Base-by-base conservation (phyloP, 2,113 vertebrate genomes). In the Egretta garzetta region DNA sequence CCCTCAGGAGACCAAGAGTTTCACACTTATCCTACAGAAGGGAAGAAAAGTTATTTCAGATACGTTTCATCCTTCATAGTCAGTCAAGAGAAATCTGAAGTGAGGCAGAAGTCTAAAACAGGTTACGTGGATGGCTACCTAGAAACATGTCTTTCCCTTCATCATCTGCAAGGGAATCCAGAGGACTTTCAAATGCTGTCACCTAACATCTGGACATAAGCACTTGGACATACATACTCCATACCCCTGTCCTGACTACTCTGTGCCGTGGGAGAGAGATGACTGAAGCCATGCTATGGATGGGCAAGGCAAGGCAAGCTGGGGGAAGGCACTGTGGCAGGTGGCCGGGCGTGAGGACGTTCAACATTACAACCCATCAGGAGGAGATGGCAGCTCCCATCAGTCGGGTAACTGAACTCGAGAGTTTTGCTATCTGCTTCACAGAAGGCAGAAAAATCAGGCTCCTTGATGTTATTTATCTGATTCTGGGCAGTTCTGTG, bases 271-370 rank as follows among this genome's bases (percentile, higher is more conserved):
- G 18, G 4, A 37, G 35, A 33, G 22, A 55, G 4, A n/a, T n/a
- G 41, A 7, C 50, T 37, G 4, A 41, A 64, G 37, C 79, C 55
- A 2, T 10, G 6, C 32, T 35, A 14, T 0, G 0, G 26, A 3
- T 2, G 41, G 41, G 41, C 12, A 43, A 43, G 41, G 41, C 41
- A 43, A 43, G 39, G 39, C 22, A 4, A 52, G 24, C 55, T 64
- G 23, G 6, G 35, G 52, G 23, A 47, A 79, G 45, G 52, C 0
- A 0, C 23, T 26, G 53, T 5, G 55, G 49, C 33, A 41, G 17
- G 20, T 4, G 4, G 45, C 27, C 18, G 27, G 35, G 10, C 10
- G 18, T 28, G n/a, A 60, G n/a, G 58, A 58, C 21, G 1, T 24
- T 8, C 37, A 21, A 9, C 27, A 26, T 53, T 10, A 14, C 15